Percentiles rank a stretch among this genome's conserved stretches.
phyloP scores from a whole-genome alignment of 2,888 invertebrate genomes.

The Amphimallon solstitiale region DNA sequence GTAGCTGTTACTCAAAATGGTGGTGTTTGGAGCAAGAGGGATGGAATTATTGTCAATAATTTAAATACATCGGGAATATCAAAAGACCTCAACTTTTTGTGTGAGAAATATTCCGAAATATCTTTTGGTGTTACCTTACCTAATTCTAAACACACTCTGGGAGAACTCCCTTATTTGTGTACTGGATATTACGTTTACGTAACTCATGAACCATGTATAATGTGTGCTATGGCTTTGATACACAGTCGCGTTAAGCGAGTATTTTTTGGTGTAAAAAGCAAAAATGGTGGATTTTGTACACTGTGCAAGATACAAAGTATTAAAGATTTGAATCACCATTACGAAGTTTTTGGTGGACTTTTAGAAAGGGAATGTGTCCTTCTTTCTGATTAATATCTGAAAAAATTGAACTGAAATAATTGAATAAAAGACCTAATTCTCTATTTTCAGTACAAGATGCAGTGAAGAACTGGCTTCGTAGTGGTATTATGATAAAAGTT shows the following conservation, averaged over 20 bases:
- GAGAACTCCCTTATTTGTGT: constrained; percentile 79
- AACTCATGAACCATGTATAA: constrained; percentile 88
- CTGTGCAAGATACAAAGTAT: constrained; percentile 80
- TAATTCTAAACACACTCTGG: constrained; percentile 49
- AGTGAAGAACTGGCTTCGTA: too few species aligned
- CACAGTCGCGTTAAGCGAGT: constrained; percentile 88
- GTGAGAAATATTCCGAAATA: constrained; percentile 57
- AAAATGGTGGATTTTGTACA: constrained; percentile 77
- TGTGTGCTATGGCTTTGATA: constrained; percentile 95
- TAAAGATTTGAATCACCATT: constrained; percentile 88
- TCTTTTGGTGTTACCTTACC: constrained; percentile 65
- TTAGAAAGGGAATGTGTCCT: constrained; percentile 63
- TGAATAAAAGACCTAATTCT: too few species aligned
- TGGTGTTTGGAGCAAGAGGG: constrained; percentile 70
- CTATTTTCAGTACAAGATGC: too few species aligned
- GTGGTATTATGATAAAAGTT: too few species aligned
- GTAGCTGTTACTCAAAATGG: constrained; percentile 86
- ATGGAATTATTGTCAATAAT: constrained; percentile 16
- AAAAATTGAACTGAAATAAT: too few species aligned
- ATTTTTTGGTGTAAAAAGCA: constrained; percentile 74
- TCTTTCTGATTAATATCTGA: too few species aligned
- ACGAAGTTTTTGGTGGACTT: constrained; percentile 82
- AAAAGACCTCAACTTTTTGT: constrained; percentile 58
- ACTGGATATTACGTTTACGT: constrained; percentile 89
- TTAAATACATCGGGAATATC: constrained; percentile 62